These are phyloP conservation scores for Coluber constrictor DNA, from an alignment of 2,797 vertebrate species.

Conservation along the genomic window DNA sequence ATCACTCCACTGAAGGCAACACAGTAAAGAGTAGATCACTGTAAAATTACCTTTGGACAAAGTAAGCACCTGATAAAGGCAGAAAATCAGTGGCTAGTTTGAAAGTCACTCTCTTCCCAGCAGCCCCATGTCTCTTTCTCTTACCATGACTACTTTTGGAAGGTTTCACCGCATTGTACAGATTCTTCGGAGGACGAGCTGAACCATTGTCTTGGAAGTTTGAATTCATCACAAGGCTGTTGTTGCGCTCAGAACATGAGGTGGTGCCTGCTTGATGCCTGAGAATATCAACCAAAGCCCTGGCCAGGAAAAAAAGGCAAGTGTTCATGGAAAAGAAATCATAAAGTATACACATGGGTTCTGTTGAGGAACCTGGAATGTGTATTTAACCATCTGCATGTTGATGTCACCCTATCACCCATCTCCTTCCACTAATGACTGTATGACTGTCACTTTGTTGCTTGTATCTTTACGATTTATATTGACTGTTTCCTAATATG, in stretches of 20 bases:
- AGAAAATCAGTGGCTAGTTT: background rate
- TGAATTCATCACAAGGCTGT: conserved; percentile 80
- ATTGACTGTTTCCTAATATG: too few relatives aligned
- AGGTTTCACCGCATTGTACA: conserved; percentile 81
- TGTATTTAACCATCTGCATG: background rate
- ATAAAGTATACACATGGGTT: background rate
- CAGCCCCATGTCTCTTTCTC: conserved; percentile 18
- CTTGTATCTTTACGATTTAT: too few relatives aligned
- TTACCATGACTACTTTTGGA: conserved; percentile 87
- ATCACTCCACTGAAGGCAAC: background rate
- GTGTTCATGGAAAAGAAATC: background rate
- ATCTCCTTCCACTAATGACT: too few relatives aligned
- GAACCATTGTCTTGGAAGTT: conserved; percentile 81
- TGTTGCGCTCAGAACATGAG: conserved; percentile 86
- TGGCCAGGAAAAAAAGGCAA: conserved; percentile 45
- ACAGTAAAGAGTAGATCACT: background rate
- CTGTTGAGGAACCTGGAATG: background rate
- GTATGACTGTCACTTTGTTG: too few relatives aligned
- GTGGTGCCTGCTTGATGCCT: conserved; percentile 86
- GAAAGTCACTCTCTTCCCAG: background rate
- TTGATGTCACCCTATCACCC: background rate
- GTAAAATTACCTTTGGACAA: background rate
- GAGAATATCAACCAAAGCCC: conserved; percentile 89
- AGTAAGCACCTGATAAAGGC: background rate
- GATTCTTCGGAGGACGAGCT: conserved; percentile 85